Evolutionary conservation across 2,797 vertebrate species (phyloP), one percentile per base, ranked within the genome.

Genomic region (Cynopterus sphinx): DNA sequence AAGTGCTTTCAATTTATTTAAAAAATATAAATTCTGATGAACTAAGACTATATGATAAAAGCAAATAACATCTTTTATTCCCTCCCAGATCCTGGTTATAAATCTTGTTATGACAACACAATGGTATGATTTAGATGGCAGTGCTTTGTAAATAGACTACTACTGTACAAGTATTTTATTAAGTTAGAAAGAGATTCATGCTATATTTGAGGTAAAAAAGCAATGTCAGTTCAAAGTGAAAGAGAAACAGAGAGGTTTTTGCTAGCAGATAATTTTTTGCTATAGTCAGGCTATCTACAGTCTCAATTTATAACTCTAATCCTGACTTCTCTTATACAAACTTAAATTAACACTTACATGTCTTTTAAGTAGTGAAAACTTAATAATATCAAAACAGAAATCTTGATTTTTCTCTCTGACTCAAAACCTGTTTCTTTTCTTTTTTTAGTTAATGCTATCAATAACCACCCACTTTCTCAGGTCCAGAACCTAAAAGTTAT

Each of bases 1-100:
- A 85, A 2, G 70, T 94, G 31, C n/a, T 73, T 73, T 55, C 2
- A 1, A 91, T 90, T 96, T 96, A 92, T 82, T 96, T 83, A 83
- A 57, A 96, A 53, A 53, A 89, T 77, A 57, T 78, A 84, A 74
- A 65, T 57, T 8, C 24, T 39, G 33, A 28, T 86, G 53, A 96
- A 97, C 19, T 68, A 95, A 96, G 87, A 85, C 51, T 4, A 43
- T 57, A 33, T 33, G 88, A 89, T 79, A 87, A 96, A 92, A 70
- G 33, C 63, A 97, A 96, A 97, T 43, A 92, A 67, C 39, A 51
- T 57, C 43, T 31, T 55, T 95, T 77, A 28, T 87, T 57, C 89
- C 91, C 11, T 55, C 9, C 24, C 87, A n/a, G 51, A 92, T 67
- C 41, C 65, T 92, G 33, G 33, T 94, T 83, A 36, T 65, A 92